These are phyloP conservation scores for Prunella fulvescens DNA, from an alignment of 2,113 vertebrate species.

Conservation along the genomic window DNA sequence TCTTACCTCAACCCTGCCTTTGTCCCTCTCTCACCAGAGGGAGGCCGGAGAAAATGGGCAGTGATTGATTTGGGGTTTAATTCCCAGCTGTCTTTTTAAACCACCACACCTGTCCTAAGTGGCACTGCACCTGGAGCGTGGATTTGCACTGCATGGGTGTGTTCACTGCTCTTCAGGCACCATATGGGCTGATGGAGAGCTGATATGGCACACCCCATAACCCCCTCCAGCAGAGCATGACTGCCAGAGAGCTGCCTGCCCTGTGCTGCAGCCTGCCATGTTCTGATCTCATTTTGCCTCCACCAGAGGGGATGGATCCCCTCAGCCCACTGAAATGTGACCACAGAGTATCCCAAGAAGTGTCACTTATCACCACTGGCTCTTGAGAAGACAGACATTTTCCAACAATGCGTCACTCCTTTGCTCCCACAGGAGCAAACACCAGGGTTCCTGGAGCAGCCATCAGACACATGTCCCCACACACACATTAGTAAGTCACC, in stretches of 20 bases:
- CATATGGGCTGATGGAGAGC: accelerated
- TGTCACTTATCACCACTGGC: background rate
- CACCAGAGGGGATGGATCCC: background rate
- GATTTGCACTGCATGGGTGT: background rate
- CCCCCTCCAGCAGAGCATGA: background rate
- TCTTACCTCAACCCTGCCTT: background rate
- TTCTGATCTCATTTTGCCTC: background rate
- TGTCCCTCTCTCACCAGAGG: background rate
- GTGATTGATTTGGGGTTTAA: background rate
- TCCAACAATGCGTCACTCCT: background rate
- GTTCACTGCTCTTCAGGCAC: background rate
- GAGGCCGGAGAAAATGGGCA: background rate
- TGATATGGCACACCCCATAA: background rate
- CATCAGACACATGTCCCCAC: background rate
- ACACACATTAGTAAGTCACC: background rate
- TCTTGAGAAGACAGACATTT: background rate
- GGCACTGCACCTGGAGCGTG: accelerated
- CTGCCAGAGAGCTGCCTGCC: background rate
- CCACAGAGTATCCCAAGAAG: background rate
- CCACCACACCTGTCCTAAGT: background rate
- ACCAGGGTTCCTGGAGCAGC: background rate
- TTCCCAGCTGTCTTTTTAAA: background rate
- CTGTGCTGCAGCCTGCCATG: accelerated
- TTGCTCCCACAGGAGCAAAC: background rate
- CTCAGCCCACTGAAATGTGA: background rate